Conservation (phyloP, 2,113 vertebrate species). For the Esox niger region DNA sequence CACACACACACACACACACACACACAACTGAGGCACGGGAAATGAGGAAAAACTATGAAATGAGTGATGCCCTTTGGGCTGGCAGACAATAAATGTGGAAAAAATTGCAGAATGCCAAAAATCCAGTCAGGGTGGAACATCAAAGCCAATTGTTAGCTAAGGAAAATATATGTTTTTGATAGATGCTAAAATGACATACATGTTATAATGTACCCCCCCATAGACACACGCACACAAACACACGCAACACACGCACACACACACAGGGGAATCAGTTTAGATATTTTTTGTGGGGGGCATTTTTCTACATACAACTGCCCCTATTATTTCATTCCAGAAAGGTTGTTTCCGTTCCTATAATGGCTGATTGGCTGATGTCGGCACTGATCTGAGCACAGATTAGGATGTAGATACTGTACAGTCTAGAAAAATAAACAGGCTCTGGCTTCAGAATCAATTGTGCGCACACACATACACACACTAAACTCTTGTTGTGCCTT, state of each 20-base stretch:
- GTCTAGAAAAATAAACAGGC: conserved; percentile 24
- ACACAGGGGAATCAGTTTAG: conserved; percentile 50
- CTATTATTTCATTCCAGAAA: too few species aligned
- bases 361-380: conserved; percentile 30
- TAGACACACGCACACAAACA: conserved; percentile 34
- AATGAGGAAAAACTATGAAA: conserved; percentile 48
- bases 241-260: conserved; percentile 34
- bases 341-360: conserved; percentile 30
- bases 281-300: conserved; percentile 40
- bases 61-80: conserved; percentile 49
- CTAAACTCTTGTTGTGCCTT: conserved; percentile 68
- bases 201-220: conserved; percentile 21
- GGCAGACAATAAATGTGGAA: conserved; percentile 18
- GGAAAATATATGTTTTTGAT: conserved; percentile 65
- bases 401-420: conserved; percentile 21
- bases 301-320: not conserved
- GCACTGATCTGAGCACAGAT: conserved; percentile 25
- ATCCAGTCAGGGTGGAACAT: conserved; percentile 67
- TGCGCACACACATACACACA: conserved; percentile 23
- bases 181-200: conserved; percentile 27
- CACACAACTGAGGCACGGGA: too few species aligned
- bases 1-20: too few species aligned
- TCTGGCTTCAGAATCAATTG: not conserved
- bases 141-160: conserved; percentile 56
- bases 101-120: conserved; percentile 64